A percentile compares a stretch with the other conserved stretches of the same genome.
These are phyloP conservation scores for Streptopelia turtur DNA, from an alignment of 2,797 vertebrate species.

Conservation along the genomic window DNA sequence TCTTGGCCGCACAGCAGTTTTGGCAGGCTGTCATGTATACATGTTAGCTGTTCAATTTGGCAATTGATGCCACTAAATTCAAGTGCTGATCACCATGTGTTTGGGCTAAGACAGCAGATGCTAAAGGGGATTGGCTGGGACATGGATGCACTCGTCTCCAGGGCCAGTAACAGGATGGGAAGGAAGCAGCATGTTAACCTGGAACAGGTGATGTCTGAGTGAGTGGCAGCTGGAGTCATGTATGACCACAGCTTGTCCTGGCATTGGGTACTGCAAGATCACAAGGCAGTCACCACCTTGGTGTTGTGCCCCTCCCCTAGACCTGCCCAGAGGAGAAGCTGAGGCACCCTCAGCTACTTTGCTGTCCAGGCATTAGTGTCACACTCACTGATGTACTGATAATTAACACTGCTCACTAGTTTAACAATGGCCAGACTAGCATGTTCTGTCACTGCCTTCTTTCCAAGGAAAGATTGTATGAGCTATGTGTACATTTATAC, in stretches of 20 bases:
- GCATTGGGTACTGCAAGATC: neutral
- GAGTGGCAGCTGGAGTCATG: rapidly evolving
- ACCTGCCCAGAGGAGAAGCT: neutral
- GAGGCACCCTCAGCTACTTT: neutral
- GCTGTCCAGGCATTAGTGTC: neutral
- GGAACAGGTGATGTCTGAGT: neutral
- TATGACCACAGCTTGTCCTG: rapidly evolving
- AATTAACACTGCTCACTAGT: neutral
- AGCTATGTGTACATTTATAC: rapidly evolving
- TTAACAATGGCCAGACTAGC: neutral
- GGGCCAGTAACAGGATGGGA: too few relatives aligned
- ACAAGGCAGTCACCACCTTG: neutral
- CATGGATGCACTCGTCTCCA: neutral
- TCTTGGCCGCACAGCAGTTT: neutral
- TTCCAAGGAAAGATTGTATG: neutral
- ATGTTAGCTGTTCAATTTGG: neutral
- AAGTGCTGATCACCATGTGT: rapidly evolving
- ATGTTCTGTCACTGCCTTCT: neutral
- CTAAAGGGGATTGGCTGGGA: neutral
- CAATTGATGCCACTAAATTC: neutral
- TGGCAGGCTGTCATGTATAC: rapidly evolving
- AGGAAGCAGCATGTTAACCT: neutral
- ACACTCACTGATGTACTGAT: neutral
- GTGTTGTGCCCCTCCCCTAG: neutral
- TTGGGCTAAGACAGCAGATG: neutral